These are phyloP conservation scores for Entomyzon cyanotis DNA, from an alignment of 2,113 vertebrate species.

Conservation along the genomic window DNA sequence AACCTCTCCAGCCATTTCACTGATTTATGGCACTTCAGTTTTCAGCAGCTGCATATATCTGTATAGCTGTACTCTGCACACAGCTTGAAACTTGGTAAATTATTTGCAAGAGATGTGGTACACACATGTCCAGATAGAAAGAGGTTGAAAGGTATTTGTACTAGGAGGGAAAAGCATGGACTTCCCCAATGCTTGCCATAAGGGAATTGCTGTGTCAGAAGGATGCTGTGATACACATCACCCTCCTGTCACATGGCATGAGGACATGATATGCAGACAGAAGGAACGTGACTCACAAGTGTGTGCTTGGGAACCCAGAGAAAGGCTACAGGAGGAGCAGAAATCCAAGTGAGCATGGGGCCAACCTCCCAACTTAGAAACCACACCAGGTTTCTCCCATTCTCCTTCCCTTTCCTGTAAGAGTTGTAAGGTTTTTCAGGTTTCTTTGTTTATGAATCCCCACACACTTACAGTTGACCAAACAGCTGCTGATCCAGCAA, in stretches of 20 bases:
- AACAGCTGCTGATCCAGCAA: slow-evolving; percentile 66
- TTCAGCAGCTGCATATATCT: background rate
- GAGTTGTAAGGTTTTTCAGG: background rate
- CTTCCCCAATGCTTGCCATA: background rate
- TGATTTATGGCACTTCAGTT: background rate
- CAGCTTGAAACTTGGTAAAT: background rate
- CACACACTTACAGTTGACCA: slow-evolving; percentile 72
- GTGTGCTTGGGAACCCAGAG: background rate
- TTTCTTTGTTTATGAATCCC: background rate
- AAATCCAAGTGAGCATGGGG: background rate
- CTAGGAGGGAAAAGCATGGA: accelerated
- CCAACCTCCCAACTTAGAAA: background rate
- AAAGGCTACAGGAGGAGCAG: background rate
- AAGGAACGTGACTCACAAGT: background rate
- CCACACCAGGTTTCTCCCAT: background rate
- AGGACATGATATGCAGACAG: background rate
- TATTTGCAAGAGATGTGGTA: background rate
- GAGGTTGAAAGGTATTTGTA: background rate
- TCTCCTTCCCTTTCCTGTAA: background rate
- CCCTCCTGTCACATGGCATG: background rate
- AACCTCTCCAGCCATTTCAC: background rate
- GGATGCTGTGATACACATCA: background rate
- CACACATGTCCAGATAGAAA: background rate
- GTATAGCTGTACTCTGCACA: background rate
- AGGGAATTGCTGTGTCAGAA: background rate